Base-by-base conservation (phyloP, 2,797 vertebrate genomes). In the Setipinna tenuifilis region DNA sequence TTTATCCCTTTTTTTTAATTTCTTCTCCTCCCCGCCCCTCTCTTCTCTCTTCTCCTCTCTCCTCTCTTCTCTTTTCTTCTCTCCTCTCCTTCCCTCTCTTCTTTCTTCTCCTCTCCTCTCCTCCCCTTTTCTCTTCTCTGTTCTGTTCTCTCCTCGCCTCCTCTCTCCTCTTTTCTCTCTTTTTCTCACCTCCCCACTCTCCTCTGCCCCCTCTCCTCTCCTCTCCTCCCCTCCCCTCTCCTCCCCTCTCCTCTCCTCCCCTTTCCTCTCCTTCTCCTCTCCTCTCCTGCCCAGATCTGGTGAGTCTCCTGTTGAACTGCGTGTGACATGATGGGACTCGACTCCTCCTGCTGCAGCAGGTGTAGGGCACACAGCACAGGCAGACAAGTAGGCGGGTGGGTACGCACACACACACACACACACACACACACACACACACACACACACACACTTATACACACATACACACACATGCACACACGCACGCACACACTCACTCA, bases 391-490 rank as follows among this genome's bases (percentile, higher is more conserved):
- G 65, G 28, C 65, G 28, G 12, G 61, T 3, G 61, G 21, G 59
- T 12, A 21, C 58, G 81, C 16, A 25, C 23, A 28, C 59, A 9
- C 59, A 62, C 6, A 7, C 21, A 11, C 35, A 59, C 16, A 21
- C 57, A 21, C 0, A 21, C 17, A 6, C 17, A 21, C 57, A 59
- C 58, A 59, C 58, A 59, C 17, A 19, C 58, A 59, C 17, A 6
- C 58, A 21, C 58, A 12, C 61, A 12, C 61, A 12, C 23, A 25
- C 23, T 11, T n/a, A 65, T 23, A 16, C 62, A 75, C 31, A 35
- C 68, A 75, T 28, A 75, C 65, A 31, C 25, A 31, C 65, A 31
- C 59, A 83, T 7, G 61, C 21, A 86, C 65, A 85, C 75, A 81
- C 44, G 17, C 50, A 86, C 62, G 3, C 61, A 35, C 54, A 84